These are phyloP conservation scores for Apantesis nais DNA, from an alignment of 2,888 invertebrate species.

Conservation along the genomic window DNA sequence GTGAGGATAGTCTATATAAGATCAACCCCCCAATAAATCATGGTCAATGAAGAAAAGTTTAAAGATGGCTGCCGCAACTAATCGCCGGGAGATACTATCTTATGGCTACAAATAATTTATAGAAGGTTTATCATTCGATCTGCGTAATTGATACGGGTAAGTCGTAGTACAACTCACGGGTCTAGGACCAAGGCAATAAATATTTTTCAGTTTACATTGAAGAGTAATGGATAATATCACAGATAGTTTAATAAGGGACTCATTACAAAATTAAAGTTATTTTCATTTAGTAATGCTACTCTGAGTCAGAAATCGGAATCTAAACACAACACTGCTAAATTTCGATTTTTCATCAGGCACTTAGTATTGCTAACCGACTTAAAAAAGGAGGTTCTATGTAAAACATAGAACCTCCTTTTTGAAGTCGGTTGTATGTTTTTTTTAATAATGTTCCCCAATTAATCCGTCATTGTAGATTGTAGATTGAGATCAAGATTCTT, in stretches of 20 bases:
- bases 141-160: slow-evolving; percentile 79
- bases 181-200: slow-evolving; percentile 55
- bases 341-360: not conserved
- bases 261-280: not conserved
- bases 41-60: slow-evolving; percentile 64
- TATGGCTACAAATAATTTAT: slow-evolving; percentile 70
- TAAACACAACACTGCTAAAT: not conserved
- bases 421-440: too few species aligned
- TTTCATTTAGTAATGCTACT: not conserved
- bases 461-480: too few species aligned
- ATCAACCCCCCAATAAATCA: slow-evolving; percentile 66
- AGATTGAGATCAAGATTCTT: too few species aligned
- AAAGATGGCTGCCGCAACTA: slow-evolving; percentile 55
- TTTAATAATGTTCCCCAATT: too few species aligned
- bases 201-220: slow-evolving; percentile 51
- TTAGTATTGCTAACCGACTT: too few species aligned
- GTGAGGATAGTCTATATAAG: slow-evolving; percentile 3
- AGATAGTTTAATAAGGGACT: slow-evolving; percentile 18
- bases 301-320: too few species aligned
- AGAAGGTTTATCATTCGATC: slow-evolving; percentile 73
- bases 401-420: too few species aligned
- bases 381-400: too few species aligned
- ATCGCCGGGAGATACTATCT: slow-evolving; percentile 66
- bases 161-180: slow-evolving; percentile 59
- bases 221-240: slow-evolving; percentile 28